A percentile compares a stretch with the other conserved stretches of the same genome.
Conservation (phyloP, 1,140 invertebrate genomes). For the Holotrichia oblita region DNA sequence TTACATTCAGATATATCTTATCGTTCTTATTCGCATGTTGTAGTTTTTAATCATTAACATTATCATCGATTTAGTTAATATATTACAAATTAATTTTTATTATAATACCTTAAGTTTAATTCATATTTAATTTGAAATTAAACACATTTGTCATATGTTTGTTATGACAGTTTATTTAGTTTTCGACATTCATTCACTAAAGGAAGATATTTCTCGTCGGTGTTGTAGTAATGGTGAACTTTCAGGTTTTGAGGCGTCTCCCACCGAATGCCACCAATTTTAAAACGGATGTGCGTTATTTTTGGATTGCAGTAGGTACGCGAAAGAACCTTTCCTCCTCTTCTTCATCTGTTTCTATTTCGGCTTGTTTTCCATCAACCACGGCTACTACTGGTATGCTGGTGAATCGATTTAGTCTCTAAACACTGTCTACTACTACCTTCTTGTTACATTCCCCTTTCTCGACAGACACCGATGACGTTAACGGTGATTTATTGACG, state of each 20-base stretch:
- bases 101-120: no score
- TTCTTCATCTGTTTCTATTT: conserved; percentile 17
- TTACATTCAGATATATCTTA: no score
- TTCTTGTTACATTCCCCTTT: not conserved
- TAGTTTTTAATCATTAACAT: no score
- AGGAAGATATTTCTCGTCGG: not conserved
- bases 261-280: conserved; percentile 32
- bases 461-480: not conserved
- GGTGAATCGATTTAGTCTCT: conserved; percentile 20
- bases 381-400: not conserved
- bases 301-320: conserved; percentile 29
- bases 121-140: no score
- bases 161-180: not conserved
- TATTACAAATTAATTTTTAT: no score
- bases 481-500: not conserved
- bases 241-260: conserved; percentile 9
- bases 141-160: no score
- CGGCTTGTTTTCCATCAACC: conserved; percentile 4
- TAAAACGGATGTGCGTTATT: conserved; percentile 35
- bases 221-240: conserved; percentile 1
- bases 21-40: no score
- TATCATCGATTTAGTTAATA: no score
- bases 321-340: conserved; percentile 28
- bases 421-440: conserved; percentile 10
- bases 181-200: conserved; percentile 14